phyloP scores from a whole-genome alignment of 2,888 invertebrate genomes.

The Pammene fasciana region DNA sequence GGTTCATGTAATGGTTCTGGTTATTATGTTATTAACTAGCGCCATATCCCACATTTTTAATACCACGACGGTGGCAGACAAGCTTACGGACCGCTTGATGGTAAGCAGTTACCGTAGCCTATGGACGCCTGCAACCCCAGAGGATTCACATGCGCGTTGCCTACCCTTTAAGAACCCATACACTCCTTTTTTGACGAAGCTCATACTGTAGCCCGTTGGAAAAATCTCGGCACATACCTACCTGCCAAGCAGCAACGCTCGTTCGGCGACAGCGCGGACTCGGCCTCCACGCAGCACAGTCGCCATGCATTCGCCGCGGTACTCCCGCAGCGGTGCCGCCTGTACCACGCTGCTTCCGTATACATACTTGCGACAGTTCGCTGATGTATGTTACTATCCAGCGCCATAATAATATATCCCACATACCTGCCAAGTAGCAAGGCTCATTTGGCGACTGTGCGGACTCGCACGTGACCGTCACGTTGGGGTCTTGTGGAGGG shows the following conservation, averaged over 20 bases:
- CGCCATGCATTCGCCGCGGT: constrained; percentile 86
- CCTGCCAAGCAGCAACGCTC: constrained; percentile 88
- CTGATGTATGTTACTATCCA: constrained; percentile 79
- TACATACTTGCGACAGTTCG: constrained; percentile 91
- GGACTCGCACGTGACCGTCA: constrained; percentile 87
- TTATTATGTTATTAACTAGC: too few relatives aligned
- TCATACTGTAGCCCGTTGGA: too few relatives aligned
- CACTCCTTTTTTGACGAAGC: too few relatives aligned
- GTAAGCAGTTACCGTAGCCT: too few relatives aligned
- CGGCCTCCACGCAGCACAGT: constrained; percentile 85
- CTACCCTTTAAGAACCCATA: too few relatives aligned
- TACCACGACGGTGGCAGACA: too few relatives aligned
- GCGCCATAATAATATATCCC: neutral
- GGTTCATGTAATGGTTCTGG: too few relatives aligned
- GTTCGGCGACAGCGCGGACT: constrained; percentile 82
- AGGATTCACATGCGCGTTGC: too few relatives aligned
- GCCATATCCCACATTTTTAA: too few relatives aligned
- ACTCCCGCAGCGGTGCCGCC: constrained; percentile 86
- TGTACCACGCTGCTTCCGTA: constrained; percentile 89
- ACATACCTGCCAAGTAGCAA: constrained; percentile 83
- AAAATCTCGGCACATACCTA: too few relatives aligned
- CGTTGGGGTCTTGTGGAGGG: constrained; percentile 87
- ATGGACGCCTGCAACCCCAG: too few relatives aligned
- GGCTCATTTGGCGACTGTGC: constrained; percentile 85
- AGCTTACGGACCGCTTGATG: too few relatives aligned